Conservation (phyloP, 2,113 vertebrate genomes). For the Corvus hawaiiensis region DNA sequence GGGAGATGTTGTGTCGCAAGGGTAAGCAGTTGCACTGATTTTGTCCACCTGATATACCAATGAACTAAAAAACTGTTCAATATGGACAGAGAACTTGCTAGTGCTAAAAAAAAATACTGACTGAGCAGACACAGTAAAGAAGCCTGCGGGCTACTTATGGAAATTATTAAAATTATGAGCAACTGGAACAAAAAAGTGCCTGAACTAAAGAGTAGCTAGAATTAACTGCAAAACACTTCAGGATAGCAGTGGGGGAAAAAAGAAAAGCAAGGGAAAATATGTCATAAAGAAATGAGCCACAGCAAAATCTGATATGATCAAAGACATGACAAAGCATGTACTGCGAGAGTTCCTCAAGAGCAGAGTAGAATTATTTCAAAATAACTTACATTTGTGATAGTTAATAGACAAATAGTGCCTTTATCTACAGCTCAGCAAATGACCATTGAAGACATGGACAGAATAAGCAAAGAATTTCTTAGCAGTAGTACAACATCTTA, state of each 20-base stretch:
- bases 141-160: neutral
- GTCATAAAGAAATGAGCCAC: neutral
- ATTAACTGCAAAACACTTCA: neutral
- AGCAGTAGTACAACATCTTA: neutral
- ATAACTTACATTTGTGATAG: neutral
- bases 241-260: neutral
- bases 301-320: slow-evolving; percentile 6
- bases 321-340: slow-evolving; percentile 3
- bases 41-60: neutral
- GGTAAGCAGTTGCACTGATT: neutral
- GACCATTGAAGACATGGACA: neutral
- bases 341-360: neutral
- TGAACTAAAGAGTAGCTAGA: neutral
- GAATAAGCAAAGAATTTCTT: neutral
- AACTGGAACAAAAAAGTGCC: neutral
- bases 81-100: neutral
- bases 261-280: neutral
- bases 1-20: neutral
- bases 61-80: neutral
- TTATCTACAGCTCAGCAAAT: neutral
- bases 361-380: neutral
- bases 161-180: neutral
- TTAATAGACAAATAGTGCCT: neutral
- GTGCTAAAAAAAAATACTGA: neutral
- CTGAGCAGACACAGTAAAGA: neutral